Evolutionary conservation across 2,888 invertebrate genomes (phyloP).

Genomic region (Trissolcus japonicus): DNA sequence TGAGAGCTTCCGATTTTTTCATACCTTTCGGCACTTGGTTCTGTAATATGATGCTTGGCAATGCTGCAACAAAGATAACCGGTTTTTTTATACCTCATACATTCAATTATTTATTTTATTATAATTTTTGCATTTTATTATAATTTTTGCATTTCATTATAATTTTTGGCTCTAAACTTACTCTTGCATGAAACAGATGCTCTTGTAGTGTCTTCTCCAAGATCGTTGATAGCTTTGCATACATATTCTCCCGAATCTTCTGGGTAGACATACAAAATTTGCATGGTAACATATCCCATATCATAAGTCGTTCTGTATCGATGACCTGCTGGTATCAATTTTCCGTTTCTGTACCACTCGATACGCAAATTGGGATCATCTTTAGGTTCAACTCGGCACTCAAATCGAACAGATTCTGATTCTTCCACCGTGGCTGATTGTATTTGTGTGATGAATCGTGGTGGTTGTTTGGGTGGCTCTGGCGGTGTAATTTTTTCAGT

Average conservation of each 20-base stretch:
- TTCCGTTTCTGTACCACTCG: slow-evolving; percentile 96
- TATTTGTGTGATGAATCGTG: slow-evolving; percentile 92
- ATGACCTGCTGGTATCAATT: slow-evolving; percentile 91
- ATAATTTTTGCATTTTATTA: background rate
- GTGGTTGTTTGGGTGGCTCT: slow-evolving; percentile 84
- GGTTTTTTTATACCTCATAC: slow-evolving; percentile 8
- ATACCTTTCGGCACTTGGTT: slow-evolving; percentile 96
- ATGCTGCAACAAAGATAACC: slow-evolving; percentile 77
- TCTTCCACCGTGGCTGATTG: slow-evolving; percentile 91
- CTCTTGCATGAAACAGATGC: slow-evolving; percentile 91
- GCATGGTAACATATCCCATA: slow-evolving; percentile 94
- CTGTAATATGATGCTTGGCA: slow-evolving; percentile 91
- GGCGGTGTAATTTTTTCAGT: slow-evolving; percentile 84
- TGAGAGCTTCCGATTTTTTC: slow-evolving; percentile 92
- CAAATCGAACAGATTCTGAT: slow-evolving; percentile 94
- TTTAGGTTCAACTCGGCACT: slow-evolving; percentile 96
- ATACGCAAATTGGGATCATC: slow-evolving; percentile 93
- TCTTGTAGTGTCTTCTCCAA: slow-evolving; percentile 92
- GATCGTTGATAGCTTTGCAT: slow-evolving; percentile 92
- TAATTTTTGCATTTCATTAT: background rate
- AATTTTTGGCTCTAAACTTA: too few species aligned
- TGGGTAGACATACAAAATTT: slow-evolving; percentile 93
- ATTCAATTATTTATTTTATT: background rate
- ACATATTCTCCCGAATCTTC: slow-evolving; percentile 97
- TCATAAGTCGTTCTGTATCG: slow-evolving; percentile 94